These are phyloP conservation scores for Gallirallus australis DNA, from an alignment of 2,797 vertebrate species.

Conservation along the genomic window DNA sequence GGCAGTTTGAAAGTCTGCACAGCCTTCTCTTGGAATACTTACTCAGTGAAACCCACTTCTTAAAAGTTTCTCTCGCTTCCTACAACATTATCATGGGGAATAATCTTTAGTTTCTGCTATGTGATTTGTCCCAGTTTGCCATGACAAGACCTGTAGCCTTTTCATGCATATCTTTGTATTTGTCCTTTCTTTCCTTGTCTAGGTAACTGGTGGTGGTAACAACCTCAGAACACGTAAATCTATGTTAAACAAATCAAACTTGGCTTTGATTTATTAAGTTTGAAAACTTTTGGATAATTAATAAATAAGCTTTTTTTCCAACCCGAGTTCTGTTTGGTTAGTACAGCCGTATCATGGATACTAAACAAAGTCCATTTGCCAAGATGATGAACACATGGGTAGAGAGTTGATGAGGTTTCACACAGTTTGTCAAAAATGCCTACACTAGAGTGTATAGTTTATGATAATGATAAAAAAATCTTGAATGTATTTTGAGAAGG, in stretches of 20 bases:
- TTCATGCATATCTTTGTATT: background rate
- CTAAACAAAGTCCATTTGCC: background rate
- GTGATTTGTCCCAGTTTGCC: slow-evolving; percentile 28
- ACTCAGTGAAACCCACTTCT: background rate
- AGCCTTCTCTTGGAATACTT: background rate
- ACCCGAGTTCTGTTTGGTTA: background rate
- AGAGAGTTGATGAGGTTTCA: background rate
- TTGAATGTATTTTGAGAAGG: slow-evolving; percentile 15
- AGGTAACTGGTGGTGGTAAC: background rate
- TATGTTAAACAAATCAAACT: slow-evolving; percentile 5
- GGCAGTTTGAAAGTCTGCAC: background rate
- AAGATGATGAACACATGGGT: background rate
- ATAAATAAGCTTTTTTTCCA: slow-evolving; percentile 29
- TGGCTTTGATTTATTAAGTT: background rate
- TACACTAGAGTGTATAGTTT: background rate
- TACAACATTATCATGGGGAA: background rate
- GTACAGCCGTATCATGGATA: background rate
- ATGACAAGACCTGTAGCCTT: slow-evolving; percentile 51
- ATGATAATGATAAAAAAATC: background rate
- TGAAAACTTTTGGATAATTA: slow-evolving; percentile 10
- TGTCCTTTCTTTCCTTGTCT: background rate
- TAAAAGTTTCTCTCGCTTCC: slow-evolving; percentile 24
- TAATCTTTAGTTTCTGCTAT: background rate
- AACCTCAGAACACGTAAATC: background rate
- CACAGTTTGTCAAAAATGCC: slow-evolving; percentile 30